Base-by-base conservation (phyloP, 53 echinoderm and acorn worm species). In the Antedon mediterranea region DNA sequence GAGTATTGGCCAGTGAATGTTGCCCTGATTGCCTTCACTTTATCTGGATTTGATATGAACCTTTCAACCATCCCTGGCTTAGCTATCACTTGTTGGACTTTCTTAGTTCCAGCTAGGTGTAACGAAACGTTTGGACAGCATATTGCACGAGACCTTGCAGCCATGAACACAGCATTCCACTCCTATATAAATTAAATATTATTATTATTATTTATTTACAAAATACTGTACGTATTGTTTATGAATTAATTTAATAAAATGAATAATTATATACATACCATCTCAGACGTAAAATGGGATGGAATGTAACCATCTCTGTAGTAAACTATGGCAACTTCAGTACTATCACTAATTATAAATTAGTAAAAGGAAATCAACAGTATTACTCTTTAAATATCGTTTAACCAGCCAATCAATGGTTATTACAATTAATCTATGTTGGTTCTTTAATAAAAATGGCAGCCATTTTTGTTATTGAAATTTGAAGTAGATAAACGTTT, bases 1-100 rank as follows among this genome's bases (percentile, higher is more conserved):
- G 89, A 82, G 70, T 91, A 94, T 79, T 81, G 89, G 34, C 89
- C 94, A n/a, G 87, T 84, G 74, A 94, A 94, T 6, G 91, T 91
- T n/a, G 84, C 74, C 83, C 94, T 80, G 30, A 94, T 94, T 34
- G 72, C 80, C 0, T 76, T 72, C 15, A 89, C 82, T 30, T 81
- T 34, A 33, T 70, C 85, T 5, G 91, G 87, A 72, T 94, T 84
- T 0, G 85, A 43, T n/a, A 94, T 72, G 74, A 89, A 94, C 32
- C 71, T 91, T 76, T 94, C 94, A 72, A 91, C 44, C 72, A 87
- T 85, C 32, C 91, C 91, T 0, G 91, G 94, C 43, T 80, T 43
- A 32, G 91, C 79, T 28, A 94, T 72, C 76, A 89, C 89, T 77
- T 94, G 94, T 31, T 94, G 94, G 20, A 94, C 79, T 81, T 91